Percentiles rank a stretch among this genome's conserved stretches.
Conservation (phyloP, 2,888 invertebrate species). For the Rhaphigaster nebulosa region DNA sequence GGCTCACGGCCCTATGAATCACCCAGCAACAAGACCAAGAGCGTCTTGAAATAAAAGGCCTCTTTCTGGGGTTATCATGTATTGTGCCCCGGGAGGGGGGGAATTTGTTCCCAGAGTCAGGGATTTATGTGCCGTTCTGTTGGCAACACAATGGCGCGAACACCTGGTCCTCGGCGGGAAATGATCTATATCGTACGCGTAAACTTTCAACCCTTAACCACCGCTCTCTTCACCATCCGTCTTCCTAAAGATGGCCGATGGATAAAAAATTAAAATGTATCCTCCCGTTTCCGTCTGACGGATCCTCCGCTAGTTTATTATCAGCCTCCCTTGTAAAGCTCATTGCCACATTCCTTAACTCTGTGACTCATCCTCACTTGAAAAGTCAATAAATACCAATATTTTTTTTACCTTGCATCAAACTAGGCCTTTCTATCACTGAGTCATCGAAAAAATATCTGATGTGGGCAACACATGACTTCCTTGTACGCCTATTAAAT, state of each 20-base stretch:
- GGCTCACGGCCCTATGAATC: slow-evolving; percentile 58
- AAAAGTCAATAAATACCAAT: not conserved
- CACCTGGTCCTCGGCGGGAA: slow-evolving; percentile 55
- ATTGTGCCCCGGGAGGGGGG: slow-evolving; percentile 37
- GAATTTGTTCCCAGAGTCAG: slow-evolving; percentile 56
- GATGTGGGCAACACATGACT: too few species aligned
- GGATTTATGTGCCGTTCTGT: slow-evolving; percentile 56
- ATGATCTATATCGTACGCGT: slow-evolving; percentile 53
- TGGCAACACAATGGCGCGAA: slow-evolving; percentile 58
- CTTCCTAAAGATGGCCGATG: slow-evolving; percentile 23
- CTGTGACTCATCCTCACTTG: not conserved
- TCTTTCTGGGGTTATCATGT: slow-evolving; percentile 58
- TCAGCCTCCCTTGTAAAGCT: not conserved
- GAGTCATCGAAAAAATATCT: too few species aligned
- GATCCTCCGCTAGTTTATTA: not conserved
- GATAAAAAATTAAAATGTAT: slow-evolving; percentile 49
- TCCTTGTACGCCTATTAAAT: too few species aligned
- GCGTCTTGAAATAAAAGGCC: slow-evolving; percentile 55
- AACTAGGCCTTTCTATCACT: not conserved
- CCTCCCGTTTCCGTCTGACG: not conserved
- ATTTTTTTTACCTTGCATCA: not conserved
- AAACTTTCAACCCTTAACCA: slow-evolving; percentile 54
- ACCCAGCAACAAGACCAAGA: slow-evolving; percentile 36
- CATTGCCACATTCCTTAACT: not conserved
- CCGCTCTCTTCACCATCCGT: slow-evolving; percentile 21